These are phyloP conservation scores for Myotis davidii DNA, from an alignment of 2,113 vertebrate genomes.

Conservation along the genomic window DNA sequence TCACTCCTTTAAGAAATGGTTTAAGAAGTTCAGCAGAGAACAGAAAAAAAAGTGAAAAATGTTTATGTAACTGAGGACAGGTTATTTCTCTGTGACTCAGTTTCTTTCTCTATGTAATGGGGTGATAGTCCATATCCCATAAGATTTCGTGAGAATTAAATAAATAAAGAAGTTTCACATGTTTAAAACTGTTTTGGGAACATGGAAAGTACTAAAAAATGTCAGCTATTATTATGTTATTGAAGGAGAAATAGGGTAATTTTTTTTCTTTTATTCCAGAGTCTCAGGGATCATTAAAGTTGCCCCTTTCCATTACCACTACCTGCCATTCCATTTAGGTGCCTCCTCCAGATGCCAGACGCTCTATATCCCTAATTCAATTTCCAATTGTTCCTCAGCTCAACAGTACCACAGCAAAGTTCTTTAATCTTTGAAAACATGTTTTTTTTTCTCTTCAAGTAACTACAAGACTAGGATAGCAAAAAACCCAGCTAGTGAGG, in stretches of 20 bases:
- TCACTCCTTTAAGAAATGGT: background rate
- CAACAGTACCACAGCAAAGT: background rate
- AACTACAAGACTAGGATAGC: background rate
- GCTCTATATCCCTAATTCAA: background rate
- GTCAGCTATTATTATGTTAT: background rate
- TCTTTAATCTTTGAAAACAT: background rate
- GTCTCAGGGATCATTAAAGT: background rate
- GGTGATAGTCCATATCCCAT: background rate
- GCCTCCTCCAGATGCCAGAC: background rate
- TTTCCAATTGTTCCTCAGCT: background rate
- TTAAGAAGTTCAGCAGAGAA: background rate
- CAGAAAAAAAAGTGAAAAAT: background rate
- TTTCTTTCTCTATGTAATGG: background rate
- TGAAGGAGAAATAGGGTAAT: background rate
- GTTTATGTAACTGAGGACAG: background rate
- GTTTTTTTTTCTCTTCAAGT: background rate
- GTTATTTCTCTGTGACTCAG: background rate
- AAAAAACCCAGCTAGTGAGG: background rate
- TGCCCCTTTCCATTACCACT: background rate
- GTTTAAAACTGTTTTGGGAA: background rate
- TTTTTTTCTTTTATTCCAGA: background rate
- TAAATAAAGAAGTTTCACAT: background rate
- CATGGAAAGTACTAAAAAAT: background rate
- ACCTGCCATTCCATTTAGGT: background rate
- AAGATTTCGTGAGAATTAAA: background rate